Percentiles rank a stretch among this genome's conserved stretches.
Evolutionary conservation across 37 sponge, comb jelly and placozoan species (phyloP).

Genomic region (Ephydatia muelleri): DNA sequence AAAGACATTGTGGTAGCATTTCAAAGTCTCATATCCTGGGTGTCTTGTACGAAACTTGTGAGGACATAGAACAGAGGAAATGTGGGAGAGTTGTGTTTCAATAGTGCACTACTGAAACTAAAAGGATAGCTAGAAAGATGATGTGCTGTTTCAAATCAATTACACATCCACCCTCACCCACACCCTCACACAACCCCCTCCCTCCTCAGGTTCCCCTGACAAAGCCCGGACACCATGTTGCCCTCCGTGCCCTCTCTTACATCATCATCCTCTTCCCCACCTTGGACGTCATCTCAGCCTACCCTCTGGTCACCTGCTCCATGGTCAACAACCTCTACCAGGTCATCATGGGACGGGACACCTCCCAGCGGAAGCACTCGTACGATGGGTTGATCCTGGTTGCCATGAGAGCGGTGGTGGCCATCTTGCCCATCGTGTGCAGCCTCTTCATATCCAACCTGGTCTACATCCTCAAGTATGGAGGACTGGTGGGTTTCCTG

Average conservation of each 20-base stretch:
- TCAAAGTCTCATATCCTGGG: no score
- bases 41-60: no score
- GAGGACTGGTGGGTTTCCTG: slow-evolving; percentile 56
- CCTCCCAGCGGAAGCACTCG: slow-evolving; percentile 7
- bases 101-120: no score
- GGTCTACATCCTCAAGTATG: slow-evolving; percentile 48
- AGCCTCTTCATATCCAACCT: slow-evolving; percentile 59
- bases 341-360: slow-evolving; percentile 33
- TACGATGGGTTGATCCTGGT: slow-evolving; percentile 11
- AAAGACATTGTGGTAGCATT: no score
- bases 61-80: no score
- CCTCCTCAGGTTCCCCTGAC: background rate
- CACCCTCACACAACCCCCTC: background rate
- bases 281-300: slow-evolving; percentile 56
- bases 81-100: no score
- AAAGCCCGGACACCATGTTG: background rate
- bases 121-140: no score
- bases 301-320: slow-evolving; percentile 46
- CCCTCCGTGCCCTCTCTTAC: slow-evolving; percentile 47
- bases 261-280: slow-evolving; percentile 66
- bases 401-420: slow-evolving; percentile 17
- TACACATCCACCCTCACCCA: background rate
- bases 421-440: slow-evolving; percentile 50
- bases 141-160: no score
- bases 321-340: slow-evolving; percentile 55